Evolutionary conservation across 2,113 vertebrate genomes (phyloP).

Genomic region (Beaufortia kweichowensis): DNA sequence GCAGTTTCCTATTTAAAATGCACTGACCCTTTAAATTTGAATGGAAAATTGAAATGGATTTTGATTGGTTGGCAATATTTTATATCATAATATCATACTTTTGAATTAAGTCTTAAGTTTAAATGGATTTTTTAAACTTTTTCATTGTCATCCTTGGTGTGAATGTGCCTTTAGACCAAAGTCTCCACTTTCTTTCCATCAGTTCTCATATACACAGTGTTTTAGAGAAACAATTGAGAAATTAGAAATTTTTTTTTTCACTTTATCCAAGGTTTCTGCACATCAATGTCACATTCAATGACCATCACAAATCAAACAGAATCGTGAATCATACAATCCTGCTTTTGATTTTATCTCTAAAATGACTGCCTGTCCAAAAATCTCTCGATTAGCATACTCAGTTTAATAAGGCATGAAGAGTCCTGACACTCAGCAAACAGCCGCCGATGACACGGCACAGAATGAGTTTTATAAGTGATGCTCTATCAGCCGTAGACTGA

Average conservation of each 20-base stretch:
- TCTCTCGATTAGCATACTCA: conserved; percentile 30
- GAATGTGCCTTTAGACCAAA: too few relatives aligned
- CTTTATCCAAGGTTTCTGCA: neutral
- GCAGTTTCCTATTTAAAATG: too few relatives aligned
- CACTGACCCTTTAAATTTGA: too few relatives aligned
- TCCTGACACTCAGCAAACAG: conserved; percentile 3
- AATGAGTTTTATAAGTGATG: neutral
- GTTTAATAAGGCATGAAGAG: conserved; percentile 48
- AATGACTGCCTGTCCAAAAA: neutral
- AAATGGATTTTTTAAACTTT: too few relatives aligned
- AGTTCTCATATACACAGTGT: neutral
- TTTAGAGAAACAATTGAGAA: neutral
- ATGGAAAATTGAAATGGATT: too few relatives aligned
- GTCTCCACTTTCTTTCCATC: neutral
- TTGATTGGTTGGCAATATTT: too few relatives aligned
- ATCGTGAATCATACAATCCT: conserved; percentile 12
- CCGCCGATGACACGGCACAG: neutral
- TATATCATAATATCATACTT: too few relatives aligned
- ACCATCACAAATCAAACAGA: conserved; percentile 34
- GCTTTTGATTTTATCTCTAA: neutral
- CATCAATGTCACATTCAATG: neutral
- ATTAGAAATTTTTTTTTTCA: neutral
- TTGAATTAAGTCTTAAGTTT: too few relatives aligned
- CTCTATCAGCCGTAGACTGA: conserved; percentile 3
- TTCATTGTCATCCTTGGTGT: too few relatives aligned